These are phyloP conservation scores for Ganaspis brasiliensis DNA, from an alignment of 2,888 invertebrate species.

Conservation along the genomic window DNA sequence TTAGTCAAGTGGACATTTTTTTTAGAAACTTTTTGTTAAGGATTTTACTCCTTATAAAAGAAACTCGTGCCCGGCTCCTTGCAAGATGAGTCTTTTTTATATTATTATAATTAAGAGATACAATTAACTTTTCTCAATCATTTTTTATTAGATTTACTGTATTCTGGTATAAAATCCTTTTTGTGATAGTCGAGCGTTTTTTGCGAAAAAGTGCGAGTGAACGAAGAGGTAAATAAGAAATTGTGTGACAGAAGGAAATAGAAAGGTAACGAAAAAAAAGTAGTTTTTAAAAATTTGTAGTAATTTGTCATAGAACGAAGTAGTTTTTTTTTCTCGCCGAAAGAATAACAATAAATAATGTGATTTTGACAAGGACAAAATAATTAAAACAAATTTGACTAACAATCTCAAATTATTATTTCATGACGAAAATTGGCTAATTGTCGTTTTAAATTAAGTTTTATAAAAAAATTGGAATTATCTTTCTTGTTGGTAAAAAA, in stretches of 20 bases:
- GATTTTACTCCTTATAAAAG: not conserved
- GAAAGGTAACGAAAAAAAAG: slow-evolving; percentile 28
- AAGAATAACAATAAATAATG: slow-evolving; percentile 54
- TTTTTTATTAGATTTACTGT: slow-evolving; percentile 59
- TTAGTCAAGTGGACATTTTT: not conserved
- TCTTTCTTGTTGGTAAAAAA: not conserved
- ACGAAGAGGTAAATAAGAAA: slow-evolving; percentile 46
- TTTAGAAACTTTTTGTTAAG: slow-evolving; percentile 32
- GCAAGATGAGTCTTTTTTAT: slow-evolving; percentile 54
- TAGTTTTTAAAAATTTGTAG: not conserved
- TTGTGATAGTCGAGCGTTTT: slow-evolving; percentile 57
- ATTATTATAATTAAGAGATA: slow-evolving; percentile 56
- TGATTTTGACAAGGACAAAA: slow-evolving; percentile 50
- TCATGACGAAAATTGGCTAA: too few species aligned
- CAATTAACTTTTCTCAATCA: slow-evolving; percentile 57
- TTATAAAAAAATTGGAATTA: not conserved
- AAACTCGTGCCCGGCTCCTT: slow-evolving; percentile 43
- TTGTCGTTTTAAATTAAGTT: too few species aligned
- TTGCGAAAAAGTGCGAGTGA: slow-evolving; percentile 47
- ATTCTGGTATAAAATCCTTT: slow-evolving; percentile 57
- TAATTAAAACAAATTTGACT: too few species aligned
- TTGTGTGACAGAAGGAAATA: slow-evolving; percentile 45
- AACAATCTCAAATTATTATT: too few species aligned
- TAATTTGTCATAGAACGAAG: slow-evolving; percentile 21
- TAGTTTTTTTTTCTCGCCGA: not conserved